Evolutionary conservation across 2,888 invertebrate species (phyloP).

Genomic region (Himalopsyche japonica): DNA sequence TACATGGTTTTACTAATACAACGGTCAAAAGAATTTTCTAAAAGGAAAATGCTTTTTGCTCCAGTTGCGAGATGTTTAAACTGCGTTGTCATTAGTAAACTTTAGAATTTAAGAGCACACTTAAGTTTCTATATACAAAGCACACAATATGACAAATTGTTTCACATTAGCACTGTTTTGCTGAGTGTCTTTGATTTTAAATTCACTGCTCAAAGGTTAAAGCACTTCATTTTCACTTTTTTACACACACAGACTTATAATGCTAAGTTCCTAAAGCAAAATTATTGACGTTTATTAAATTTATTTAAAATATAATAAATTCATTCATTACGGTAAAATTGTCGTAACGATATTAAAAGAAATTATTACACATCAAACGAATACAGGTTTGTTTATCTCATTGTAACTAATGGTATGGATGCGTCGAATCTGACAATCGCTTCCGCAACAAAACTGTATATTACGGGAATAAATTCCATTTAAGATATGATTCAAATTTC

Average conservation of each 20-base stretch:
- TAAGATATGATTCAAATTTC: no score
- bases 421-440: no score
- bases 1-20: background rate
- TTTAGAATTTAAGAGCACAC: background rate
- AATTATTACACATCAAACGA: no score
- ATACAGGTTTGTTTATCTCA: no score
- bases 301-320: no score
- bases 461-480: no score
- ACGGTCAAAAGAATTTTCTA: background rate
- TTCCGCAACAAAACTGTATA: no score
- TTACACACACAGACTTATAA: background rate
- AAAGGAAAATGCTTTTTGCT: background rate
- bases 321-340: no score
- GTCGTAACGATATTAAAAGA: no score
- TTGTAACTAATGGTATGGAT: no score
- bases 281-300: no score
- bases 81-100: background rate
- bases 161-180: background rate
- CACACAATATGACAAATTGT: background rate
- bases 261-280: no score
- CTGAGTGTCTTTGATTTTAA: background rate
- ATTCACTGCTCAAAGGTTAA: background rate
- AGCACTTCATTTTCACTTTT: background rate
- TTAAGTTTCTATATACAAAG: background rate
- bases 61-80: background rate